phyloP scores from a whole-genome alignment of 2,797 vertebrate genomes.

The Streptopelia turtur region DNA sequence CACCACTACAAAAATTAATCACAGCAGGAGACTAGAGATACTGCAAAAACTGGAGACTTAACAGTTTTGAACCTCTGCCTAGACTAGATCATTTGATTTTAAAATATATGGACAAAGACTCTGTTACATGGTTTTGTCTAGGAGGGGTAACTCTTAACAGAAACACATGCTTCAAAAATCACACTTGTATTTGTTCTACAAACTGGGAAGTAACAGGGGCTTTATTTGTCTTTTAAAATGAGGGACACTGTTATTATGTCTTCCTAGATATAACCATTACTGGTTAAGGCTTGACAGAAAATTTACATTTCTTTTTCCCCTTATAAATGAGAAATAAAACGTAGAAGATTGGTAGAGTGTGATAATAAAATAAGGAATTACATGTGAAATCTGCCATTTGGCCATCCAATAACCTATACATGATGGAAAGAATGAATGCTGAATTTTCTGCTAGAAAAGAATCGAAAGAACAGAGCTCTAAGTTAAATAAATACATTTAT shows the following conservation, averaged over 20 bases:
- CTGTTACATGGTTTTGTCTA: not conserved
- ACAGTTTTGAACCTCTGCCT: not conserved
- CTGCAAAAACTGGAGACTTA: not conserved
- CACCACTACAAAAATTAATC: not conserved
- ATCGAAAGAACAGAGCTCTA: not conserved
- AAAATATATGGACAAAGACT: not conserved
- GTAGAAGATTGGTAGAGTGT: not conserved
- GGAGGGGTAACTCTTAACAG: not conserved
- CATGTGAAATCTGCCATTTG: not conserved
- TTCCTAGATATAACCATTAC: not conserved
- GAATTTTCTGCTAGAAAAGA: not conserved
- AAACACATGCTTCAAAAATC: not conserved
- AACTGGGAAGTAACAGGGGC: fast-evolving
- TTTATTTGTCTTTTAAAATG: not conserved
- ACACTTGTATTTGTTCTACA: not conserved
- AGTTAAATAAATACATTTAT: not conserved
- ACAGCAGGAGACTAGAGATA: not conserved
- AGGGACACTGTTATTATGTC: not conserved
- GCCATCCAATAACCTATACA: fast-evolving
- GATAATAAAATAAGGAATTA: not conserved
- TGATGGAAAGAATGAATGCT: not conserved
- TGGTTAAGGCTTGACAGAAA: not conserved
- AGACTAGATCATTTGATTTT: not conserved
- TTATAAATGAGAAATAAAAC: not conserved
- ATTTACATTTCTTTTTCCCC: no score